Evolutionary conservation across 2,888 invertebrate genomes (phyloP).

Genomic region (Campoletis raptor): DNA sequence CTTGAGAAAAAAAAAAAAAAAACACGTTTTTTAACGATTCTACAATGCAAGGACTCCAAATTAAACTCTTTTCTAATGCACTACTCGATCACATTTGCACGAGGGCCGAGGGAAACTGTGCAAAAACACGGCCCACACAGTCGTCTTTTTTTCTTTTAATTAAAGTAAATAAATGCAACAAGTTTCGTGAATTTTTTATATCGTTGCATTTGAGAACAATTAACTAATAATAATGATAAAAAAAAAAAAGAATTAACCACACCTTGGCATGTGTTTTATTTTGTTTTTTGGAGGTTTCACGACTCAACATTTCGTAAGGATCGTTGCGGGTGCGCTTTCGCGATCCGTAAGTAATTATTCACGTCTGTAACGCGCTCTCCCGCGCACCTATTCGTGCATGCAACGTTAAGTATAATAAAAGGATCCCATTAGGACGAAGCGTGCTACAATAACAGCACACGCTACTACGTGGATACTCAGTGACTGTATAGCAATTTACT

Average conservation of each 20-base stretch:
- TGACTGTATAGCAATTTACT: slow-evolving; percentile 43
- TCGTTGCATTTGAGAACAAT: background rate
- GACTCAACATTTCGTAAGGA: slow-evolving; percentile 52
- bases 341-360: slow-evolving; percentile 61
- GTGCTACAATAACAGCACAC: slow-evolving; percentile 43
- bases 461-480: slow-evolving; percentile 22
- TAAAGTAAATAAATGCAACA: background rate
- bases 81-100: too few relatives aligned
- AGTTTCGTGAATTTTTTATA: background rate
- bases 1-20: too few relatives aligned
- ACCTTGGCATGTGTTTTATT: background rate
- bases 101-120: too few relatives aligned
- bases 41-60: too few relatives aligned
- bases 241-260: background rate
- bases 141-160: too few relatives aligned
- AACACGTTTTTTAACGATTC: too few relatives aligned
- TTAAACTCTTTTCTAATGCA: too few relatives aligned
- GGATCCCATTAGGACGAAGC: slow-evolving; percentile 64
- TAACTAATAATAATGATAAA: background rate
- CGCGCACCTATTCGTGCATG: slow-evolving; percentile 59
- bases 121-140: too few relatives aligned
- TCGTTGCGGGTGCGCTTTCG: slow-evolving; percentile 36
- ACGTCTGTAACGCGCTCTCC: slow-evolving; percentile 55
- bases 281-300: background rate
- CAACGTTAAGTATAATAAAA: slow-evolving; percentile 65